Conservation (phyloP, 2,888 invertebrate species). For the Meteorus cinctellus region DNA sequence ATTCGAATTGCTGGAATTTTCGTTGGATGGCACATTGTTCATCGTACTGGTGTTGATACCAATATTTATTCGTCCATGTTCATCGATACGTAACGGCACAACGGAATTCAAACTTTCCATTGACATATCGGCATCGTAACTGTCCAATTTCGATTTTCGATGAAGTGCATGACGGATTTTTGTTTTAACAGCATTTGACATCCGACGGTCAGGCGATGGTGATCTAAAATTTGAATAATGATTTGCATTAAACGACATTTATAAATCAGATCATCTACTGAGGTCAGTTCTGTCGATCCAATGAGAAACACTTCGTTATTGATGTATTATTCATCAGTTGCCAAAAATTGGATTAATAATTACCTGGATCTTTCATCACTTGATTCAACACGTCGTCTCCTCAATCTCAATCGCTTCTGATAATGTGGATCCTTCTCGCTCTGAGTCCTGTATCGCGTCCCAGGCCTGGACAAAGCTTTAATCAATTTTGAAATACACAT, state of each 20-base stretch:
- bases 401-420: slow-evolving; percentile 80
- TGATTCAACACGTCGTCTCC: slow-evolving; percentile 75
- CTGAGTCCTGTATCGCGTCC: slow-evolving; percentile 89
- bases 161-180: slow-evolving; percentile 58
- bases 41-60: slow-evolving; percentile 53
- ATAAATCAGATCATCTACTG: background rate
- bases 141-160: slow-evolving; percentile 61
- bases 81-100: slow-evolving; percentile 76
- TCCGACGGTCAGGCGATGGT: slow-evolving; percentile 66
- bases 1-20: slow-evolving; percentile 55
- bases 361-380: slow-evolving; percentile 74
- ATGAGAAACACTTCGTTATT: too few relatives aligned
- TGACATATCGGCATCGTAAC: slow-evolving; percentile 67
- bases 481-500: slow-evolving; percentile 61
- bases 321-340: too few relatives aligned
- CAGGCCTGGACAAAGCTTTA: slow-evolving; percentile 74
- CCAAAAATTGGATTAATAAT: background rate
- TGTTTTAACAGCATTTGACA: slow-evolving; percentile 58
- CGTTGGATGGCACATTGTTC: slow-evolving; percentile 53
- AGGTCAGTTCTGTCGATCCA: background rate
- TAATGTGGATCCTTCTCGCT: slow-evolving; percentile 93
- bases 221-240: slow-evolving; percentile 55
- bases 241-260: background rate
- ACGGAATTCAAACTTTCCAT: slow-evolving; percentile 71
- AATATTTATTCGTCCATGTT: slow-evolving; percentile 74